A percentile compares a stretch with the other conserved stretches of the same genome.
Evolutionary conservation across 2,797 vertebrate species (phyloP).

Genomic region (Craterocephalus amniculus): DNA sequence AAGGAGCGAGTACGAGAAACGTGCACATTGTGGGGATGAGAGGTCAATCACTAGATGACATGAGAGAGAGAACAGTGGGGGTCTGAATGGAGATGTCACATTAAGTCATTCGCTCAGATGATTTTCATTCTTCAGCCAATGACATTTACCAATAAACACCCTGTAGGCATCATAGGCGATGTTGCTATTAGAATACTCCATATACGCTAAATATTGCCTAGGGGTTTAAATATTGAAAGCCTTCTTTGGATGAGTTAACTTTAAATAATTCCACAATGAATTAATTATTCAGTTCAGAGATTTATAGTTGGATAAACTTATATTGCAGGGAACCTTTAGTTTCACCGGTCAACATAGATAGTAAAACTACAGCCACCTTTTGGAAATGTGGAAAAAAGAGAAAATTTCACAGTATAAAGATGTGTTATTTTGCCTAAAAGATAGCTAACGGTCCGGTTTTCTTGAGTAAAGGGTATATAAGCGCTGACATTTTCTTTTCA

Average conservation of each 20-base stretch:
- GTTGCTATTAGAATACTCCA: slow-evolving; percentile 54
- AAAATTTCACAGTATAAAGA: neutral
- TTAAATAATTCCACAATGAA: slow-evolving; percentile 12
- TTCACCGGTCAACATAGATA: neutral
- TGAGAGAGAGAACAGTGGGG: slow-evolving; percentile 36
- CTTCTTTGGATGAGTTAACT: slow-evolving; percentile 10
- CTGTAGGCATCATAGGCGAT: slow-evolving; percentile 49
- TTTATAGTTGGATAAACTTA: neutral
- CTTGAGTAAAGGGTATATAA: slow-evolving; percentile 38
- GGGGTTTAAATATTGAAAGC: slow-evolving; percentile 41
- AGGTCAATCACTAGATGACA: slow-evolving; percentile 56
- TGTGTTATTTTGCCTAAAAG: slow-evolving; percentile 15
- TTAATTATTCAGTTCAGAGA: neutral
- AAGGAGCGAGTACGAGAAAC: slow-evolving; percentile 27
- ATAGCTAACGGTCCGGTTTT: neutral
- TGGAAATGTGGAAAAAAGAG: slow-evolving; percentile 6
- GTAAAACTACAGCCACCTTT: neutral
- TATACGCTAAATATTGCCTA: slow-evolving; percentile 37
- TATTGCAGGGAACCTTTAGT: neutral
- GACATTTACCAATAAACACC: slow-evolving; percentile 72
- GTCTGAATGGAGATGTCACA: slow-evolving; percentile 67
- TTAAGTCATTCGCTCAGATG: slow-evolving; percentile 71
- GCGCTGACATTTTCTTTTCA: slow-evolving; percentile 59
- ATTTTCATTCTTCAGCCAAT: slow-evolving; percentile 66
- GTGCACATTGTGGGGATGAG: slow-evolving; percentile 45